Base-by-base conservation (phyloP, 2,113 vertebrate genomes). In the Gallinago undulata region DNA sequence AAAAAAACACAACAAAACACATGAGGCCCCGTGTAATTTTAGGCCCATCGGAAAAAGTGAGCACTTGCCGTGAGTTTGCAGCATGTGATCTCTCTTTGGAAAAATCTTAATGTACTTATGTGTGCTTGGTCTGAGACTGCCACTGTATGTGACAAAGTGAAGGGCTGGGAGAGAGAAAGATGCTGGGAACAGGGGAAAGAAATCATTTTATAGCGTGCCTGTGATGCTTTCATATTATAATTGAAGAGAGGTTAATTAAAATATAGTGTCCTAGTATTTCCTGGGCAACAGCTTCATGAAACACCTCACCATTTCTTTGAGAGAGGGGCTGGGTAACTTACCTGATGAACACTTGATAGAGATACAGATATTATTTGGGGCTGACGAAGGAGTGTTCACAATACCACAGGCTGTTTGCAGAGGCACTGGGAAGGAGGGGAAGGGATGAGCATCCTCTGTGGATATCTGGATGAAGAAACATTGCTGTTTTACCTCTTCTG, bases 401-500 rank as follows among this genome's bases (percentile, higher is more conserved):
- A 85, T 79, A 64, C 31, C 56, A 50, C 78, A 30, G 23, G 39
- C 30, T 14, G 39, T 67, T 90, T 0, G 1, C 62, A 47, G n/a
- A 68, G 55, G 47, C 48, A 7, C 48, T 48, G 19, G 24, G 64
- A 28, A 28, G 48, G 68, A 66, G 33, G 31, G 60, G 30, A 73
- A 56, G 56, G 24, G 63, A 39, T 24, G 39, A 88, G n/a, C 69
- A 59, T 82, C 63, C 60, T 86, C 86, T 57, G 1, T 33, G 53
- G 94, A 69, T 41, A 81, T 35, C 51, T 62, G 85, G 51, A 57
- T 48, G 85, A 96, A 39, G 28, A 27, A 89, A 37, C 4, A 8
- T 19, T 23, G 11, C 39, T 87, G 27, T 47, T 95, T 93, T 63
- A 91, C 86, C 73, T 84, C 83, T 90, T 22, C 82, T 91, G 53